phyloP scores from a whole-genome alignment of 2,797 vertebrate species.

The Triplophysa bombifrons region DNA sequence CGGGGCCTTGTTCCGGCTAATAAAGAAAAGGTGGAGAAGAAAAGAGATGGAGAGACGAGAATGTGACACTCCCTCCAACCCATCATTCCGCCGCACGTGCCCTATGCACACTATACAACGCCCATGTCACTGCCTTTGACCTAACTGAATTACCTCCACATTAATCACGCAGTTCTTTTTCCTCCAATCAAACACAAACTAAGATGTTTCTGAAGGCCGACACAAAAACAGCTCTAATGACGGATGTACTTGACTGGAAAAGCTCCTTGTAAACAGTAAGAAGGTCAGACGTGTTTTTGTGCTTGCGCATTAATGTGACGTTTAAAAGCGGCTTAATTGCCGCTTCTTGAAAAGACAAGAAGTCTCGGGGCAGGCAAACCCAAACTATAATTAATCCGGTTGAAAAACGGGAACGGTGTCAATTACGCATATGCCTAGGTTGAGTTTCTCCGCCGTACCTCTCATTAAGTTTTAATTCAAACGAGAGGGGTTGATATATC shows the following conservation, averaged over 20 bases:
- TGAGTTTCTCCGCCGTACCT: slow-evolving; percentile 59
- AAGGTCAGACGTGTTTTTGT: slow-evolving; percentile 62
- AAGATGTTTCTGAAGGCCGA: slow-evolving; percentile 12
- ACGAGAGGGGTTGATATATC: slow-evolving; percentile 44
- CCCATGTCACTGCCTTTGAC: slow-evolving; percentile 19
- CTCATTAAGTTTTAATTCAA: slow-evolving; percentile 65
- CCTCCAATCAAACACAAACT: slow-evolving; percentile 23
- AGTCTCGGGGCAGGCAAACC: slow-evolving; percentile 61
- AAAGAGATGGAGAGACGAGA: slow-evolving; percentile 58
- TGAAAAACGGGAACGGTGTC: slow-evolving; percentile 52
- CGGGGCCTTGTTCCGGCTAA: slow-evolving; percentile 71
- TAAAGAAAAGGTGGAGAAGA: slow-evolving; percentile 65
- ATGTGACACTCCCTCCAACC: background rate
- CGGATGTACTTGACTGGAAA: background rate
- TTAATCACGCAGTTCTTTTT: slow-evolving; percentile 35
- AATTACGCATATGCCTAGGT: slow-evolving; percentile 71
- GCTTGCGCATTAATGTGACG: slow-evolving; percentile 64
- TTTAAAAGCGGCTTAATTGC: slow-evolving; percentile 74
- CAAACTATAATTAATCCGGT: slow-evolving; percentile 38
- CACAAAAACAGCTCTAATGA: slow-evolving; percentile 28
- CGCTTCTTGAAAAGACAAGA: slow-evolving; percentile 68
- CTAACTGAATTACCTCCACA: slow-evolving; percentile 27
- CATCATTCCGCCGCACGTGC: slow-evolving; percentile 11
- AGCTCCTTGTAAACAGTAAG: slow-evolving; percentile 27
- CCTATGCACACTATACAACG: background rate